Conservation (phyloP, 2,113 vertebrate genomes). For the Bufo gargarizans region DNA sequence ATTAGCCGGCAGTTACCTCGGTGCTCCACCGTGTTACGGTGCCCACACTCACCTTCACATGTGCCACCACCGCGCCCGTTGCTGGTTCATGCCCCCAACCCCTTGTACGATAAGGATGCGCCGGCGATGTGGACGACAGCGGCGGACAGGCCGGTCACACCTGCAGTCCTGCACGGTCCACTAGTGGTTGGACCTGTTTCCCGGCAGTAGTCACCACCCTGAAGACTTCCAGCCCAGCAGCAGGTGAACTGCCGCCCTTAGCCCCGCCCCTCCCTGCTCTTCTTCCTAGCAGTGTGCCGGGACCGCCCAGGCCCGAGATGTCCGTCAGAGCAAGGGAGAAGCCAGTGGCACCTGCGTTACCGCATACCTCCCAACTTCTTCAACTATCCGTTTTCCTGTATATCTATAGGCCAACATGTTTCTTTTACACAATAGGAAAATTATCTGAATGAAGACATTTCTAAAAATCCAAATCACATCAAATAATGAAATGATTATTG, state of each 20-base stretch:
- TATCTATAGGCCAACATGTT: no score
- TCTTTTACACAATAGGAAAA: no score
- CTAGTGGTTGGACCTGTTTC: constrained; percentile 34
- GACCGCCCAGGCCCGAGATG: neutral
- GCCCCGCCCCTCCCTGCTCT: neutral
- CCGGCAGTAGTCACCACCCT: neutral
- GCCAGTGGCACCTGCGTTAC: no score
- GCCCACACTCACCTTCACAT: no score
- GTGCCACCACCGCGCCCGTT: neutral
- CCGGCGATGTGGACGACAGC: neutral
- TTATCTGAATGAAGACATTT: no score
- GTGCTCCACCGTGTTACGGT: no score
- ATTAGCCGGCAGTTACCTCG: neutral
- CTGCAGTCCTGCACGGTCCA: neutral
- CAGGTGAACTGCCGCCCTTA: constrained; percentile 41
- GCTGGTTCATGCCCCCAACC: constrained; percentile 8
- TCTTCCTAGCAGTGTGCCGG: neutral
- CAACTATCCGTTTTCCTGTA: no score
- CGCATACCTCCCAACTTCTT: no score
- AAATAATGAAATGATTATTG: no score
- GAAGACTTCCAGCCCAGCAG: neutral
- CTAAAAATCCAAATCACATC: no score
- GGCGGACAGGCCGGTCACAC: neutral
- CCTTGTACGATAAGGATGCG: neutral
- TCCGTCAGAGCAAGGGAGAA: no score